Evolutionary conservation across 1,140 invertebrate genomes (phyloP).

Genomic region (Holotrichia oblita): DNA sequence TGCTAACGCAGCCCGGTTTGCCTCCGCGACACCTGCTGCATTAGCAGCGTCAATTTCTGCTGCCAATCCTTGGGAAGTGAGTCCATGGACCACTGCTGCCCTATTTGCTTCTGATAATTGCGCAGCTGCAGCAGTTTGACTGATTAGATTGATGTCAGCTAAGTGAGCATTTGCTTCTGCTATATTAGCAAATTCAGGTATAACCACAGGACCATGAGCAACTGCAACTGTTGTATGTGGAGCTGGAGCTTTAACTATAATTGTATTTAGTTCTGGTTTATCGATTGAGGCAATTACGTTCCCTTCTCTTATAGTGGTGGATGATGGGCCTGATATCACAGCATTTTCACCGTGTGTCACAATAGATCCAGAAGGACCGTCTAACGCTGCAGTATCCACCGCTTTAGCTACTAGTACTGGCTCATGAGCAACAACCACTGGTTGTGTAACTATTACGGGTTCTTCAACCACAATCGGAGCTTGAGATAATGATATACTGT

Average conservation of each 20-base stretch:
- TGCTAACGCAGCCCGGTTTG: not conserved
- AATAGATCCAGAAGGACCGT: constrained; percentile 50
- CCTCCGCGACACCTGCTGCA: not conserved
- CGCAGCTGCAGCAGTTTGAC: not conserved
- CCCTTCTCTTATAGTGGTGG: constrained; percentile 46
- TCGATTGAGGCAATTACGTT: constrained; percentile 1
- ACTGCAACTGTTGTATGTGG: not conserved
- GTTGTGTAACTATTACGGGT: constrained; percentile 5
- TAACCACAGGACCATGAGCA: not conserved
- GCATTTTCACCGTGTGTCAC: constrained; percentile 44
- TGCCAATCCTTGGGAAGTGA: not conserved
- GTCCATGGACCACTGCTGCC: not conserved
- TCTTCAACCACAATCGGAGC: constrained; percentile 37
- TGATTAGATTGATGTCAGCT: not conserved
- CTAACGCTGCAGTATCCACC: constrained; percentile 42
- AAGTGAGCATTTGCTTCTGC: not conserved
- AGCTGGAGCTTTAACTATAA: not conserved
- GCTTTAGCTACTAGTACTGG: constrained; percentile 42
- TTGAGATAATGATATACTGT: not conserved
- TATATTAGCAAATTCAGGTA: not conserved
- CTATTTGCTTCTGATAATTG: constrained; percentile 14
- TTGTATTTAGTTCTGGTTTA: constrained; percentile 13
- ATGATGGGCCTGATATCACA: constrained; percentile 47
- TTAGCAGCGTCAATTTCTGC: not conserved
- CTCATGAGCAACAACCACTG: constrained; percentile 43